These are phyloP conservation scores for Leucoraja erinaceus DNA, from an alignment of 2,113 vertebrate species.

Conservation along the genomic window DNA sequence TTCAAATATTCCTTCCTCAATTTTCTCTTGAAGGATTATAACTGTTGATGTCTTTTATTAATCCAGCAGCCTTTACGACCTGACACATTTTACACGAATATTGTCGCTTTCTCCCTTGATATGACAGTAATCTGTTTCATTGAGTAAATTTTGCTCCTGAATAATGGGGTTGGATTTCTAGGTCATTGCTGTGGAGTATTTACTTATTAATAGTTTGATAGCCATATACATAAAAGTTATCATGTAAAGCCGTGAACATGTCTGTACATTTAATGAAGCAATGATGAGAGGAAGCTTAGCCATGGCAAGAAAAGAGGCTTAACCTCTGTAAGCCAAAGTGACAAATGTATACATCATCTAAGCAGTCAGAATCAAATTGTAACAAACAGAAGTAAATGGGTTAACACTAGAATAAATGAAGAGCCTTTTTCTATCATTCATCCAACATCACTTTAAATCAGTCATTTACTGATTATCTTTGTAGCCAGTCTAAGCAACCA, in stretches of 20 bases:
- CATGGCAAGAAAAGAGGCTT: not conserved
- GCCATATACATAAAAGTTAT: not conserved
- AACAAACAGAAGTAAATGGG: too few relatives aligned
- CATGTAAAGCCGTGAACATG: slow-evolving; percentile 20
- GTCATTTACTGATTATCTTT: not conserved
- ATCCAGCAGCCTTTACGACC: not conserved
- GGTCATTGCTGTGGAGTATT: not conserved
- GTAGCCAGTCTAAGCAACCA: not conserved
- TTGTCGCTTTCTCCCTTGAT: not conserved
- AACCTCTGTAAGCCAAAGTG: not conserved
- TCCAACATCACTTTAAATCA: not conserved
- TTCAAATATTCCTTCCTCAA: slow-evolving; percentile 1
- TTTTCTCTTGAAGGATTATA: not conserved
- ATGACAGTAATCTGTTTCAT: slow-evolving; percentile 12
- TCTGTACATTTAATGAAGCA: not conserved
- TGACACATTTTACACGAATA: not conserved
- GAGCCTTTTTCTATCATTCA: not conserved
- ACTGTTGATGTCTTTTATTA: slow-evolving; percentile 20
- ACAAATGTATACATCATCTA: not conserved
- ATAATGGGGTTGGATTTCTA: not conserved
- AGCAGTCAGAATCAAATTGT: not conserved
- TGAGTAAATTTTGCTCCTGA: slow-evolving; percentile 10
- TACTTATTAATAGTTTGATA: slow-evolving; percentile 29
- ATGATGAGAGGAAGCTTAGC: not conserved
- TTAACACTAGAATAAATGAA: not conserved